Evolutionary conservation across 2,113 vertebrate genomes (phyloP), one percentile per base, ranked within the genome.

Genomic region (Sigmodon hispidus): DNA sequence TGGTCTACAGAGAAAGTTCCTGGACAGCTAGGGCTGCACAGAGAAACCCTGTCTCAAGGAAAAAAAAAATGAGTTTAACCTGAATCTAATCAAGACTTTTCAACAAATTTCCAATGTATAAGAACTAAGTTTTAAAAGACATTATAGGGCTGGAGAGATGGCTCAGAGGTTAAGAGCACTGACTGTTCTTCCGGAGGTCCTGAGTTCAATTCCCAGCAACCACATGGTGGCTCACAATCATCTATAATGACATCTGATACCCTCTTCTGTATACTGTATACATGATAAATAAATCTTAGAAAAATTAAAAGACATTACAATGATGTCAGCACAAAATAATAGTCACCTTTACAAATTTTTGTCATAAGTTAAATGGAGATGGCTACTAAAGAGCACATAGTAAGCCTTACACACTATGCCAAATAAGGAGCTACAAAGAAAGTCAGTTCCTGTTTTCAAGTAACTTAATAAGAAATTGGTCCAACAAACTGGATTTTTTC

Each of bases 281-380:
- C n/a, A n/a, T n/a, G n/a, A n/a, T n/a, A n/a, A n/a, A n/a, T n/a
- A n/a, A n/a, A n/a, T n/a, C n/a, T n/a, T n/a, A n/a, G n/a, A n/a
- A n/a, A n/a, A n/a, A n/a, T n/a, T n/a, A 81, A 94, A 94, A 94
- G 50, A 19, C 40, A 92, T 15, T 89, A 95, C 36, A 93, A 7
- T 86, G 43, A 88, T 15, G 72, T 95, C 70, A 7, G 40, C 17
- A 91, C 10, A 94, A 80, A 96, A 86, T 91, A 63, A 89, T 89
- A 73, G 34, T 95, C 40, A 81, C 52, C 11, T 81, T 34, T 70
- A 90, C 7, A 90, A 87, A 45, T 79, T 26, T 59, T 45, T 94
- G 24, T 80, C 61, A 76, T 29, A 19, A 92, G 19, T 70, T 88
- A 75, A 85, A 26, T 40, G 34, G 12, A 55, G 26, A 15, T 1